A percentile compares a stretch with the other conserved stretches of the same genome.
These are phyloP conservation scores for Ammospiza caudacuta DNA, from an alignment of 2,113 vertebrate species.

Conservation along the genomic window DNA sequence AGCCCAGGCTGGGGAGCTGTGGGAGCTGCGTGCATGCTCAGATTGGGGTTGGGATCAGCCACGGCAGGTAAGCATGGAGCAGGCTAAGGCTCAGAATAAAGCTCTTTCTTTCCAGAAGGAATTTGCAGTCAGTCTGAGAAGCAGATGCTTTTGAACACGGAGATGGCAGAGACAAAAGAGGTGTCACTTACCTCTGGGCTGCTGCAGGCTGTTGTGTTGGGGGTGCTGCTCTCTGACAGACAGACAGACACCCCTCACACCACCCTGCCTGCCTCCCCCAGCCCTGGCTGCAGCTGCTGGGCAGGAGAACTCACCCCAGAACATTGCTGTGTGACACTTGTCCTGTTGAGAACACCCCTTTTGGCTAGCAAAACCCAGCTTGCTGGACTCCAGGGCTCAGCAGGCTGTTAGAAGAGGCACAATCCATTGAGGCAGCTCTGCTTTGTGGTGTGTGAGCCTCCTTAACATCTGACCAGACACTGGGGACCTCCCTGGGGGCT, in stretches of 20 bases:
- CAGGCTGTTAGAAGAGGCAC: neutral
- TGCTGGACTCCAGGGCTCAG: neutral
- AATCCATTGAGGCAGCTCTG: neutral
- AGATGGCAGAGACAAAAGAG: slow-evolving; percentile 17
- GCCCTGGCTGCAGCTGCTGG: neutral
- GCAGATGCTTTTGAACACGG: neutral
- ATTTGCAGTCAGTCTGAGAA: slow-evolving; percentile 5
- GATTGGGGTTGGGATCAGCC: neutral
- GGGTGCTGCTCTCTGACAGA: neutral
- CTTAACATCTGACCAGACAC: neutral
- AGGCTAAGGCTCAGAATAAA: neutral
- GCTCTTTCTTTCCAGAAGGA: neutral
- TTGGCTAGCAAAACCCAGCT: neutral
- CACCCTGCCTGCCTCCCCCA: neutral
- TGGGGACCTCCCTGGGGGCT: neutral
- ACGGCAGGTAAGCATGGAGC: neutral
- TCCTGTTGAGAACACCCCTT: neutral
- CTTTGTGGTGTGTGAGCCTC: neutral
- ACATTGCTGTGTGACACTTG: neutral
- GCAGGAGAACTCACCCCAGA: neutral
- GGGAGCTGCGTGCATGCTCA: neutral
- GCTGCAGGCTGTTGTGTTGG: neutral
- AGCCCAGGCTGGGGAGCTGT: neutral
- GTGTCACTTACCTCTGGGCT: slow-evolving; percentile 41
- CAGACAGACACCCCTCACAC: neutral